Conservation (phyloP, 2,797 vertebrate genomes). For the Gymnodraco acuticeps region DNA sequence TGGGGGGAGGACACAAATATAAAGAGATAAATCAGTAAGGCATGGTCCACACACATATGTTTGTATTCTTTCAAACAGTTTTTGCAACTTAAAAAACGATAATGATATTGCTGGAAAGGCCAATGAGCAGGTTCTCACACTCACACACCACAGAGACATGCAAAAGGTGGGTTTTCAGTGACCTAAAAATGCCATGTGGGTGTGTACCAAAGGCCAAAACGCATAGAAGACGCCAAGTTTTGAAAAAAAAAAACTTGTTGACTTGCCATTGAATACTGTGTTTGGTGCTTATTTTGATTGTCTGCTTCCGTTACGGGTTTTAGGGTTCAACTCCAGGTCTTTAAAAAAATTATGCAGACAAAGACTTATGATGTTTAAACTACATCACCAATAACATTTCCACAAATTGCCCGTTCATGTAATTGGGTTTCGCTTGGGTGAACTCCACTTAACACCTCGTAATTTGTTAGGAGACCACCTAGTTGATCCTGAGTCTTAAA, state of each 20-base stretch:
- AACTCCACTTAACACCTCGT: not conserved
- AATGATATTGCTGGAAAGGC: too few species aligned
- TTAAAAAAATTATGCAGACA: not conserved
- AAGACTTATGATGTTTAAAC: not conserved
- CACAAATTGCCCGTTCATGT: not conserved
- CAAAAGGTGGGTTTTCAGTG: too few species aligned
- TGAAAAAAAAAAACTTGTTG: too few species aligned
- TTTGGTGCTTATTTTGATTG: conserved; percentile 18
- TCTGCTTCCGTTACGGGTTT: not conserved
- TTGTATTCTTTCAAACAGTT: too few species aligned
- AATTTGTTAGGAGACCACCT: not conserved
- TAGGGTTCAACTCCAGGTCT: not conserved
- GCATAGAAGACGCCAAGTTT: too few species aligned
- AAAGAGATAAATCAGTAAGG: conserved; percentile 32
- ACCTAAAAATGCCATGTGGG: too few species aligned
- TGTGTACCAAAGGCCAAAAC: too few species aligned
- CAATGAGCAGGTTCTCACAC: too few species aligned
- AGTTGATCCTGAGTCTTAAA: not conserved
- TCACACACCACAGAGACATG: too few species aligned
- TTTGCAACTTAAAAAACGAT: too few species aligned
- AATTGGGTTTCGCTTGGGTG: fast-evolving
- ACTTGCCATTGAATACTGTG: not conserved
- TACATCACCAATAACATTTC: not conserved
- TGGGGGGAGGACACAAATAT: not conserved
- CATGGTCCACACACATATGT: too few species aligned